Percentiles rank a stretch among this genome's conserved stretches.
These are phyloP conservation scores for Psettodes erumei DNA, from an alignment of 2,113 vertebrate genomes.

Conservation along the genomic window DNA sequence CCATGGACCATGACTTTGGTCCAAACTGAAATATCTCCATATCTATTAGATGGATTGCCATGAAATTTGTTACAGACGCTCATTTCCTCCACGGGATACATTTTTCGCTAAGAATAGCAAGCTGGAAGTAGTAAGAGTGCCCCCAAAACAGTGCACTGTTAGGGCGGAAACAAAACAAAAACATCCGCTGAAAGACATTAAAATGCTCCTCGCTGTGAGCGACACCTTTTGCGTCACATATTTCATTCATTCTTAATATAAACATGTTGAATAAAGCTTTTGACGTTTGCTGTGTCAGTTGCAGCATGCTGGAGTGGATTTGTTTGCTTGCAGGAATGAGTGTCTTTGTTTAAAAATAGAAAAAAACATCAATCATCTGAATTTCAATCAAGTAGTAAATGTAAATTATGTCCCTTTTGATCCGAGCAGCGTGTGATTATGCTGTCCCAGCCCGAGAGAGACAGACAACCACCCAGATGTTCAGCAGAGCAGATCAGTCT, in stretches of 20 bases:
- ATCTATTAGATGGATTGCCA: neutral
- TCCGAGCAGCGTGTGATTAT: constrained; percentile 14
- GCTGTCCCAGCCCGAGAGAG: constrained; percentile 10
- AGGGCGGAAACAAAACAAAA: neutral
- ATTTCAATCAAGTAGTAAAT: constrained; percentile 9
- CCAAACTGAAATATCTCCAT: neutral
- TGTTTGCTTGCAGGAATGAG: neutral
- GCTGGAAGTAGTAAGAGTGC: neutral
- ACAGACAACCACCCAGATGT: constrained; percentile 14
- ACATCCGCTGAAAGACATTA: neutral
- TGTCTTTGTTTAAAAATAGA: neutral
- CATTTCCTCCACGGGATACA: neutral
- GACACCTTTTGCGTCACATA: neutral
- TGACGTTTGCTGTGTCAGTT: neutral
- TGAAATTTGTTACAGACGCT: neutral
- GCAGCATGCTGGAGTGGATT: neutral
- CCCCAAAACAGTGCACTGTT: neutral
- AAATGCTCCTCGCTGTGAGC: neutral
- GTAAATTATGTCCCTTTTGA: neutral
- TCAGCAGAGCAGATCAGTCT: constrained; percentile 10
- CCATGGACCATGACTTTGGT: too few species aligned
- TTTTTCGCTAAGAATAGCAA: neutral
- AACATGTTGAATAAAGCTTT: neutral
- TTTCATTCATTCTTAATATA: neutral
- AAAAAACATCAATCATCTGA: neutral